phyloP scores from a whole-genome alignment of 1,140 invertebrate genomes.

The Euura saliciscinereae region DNA sequence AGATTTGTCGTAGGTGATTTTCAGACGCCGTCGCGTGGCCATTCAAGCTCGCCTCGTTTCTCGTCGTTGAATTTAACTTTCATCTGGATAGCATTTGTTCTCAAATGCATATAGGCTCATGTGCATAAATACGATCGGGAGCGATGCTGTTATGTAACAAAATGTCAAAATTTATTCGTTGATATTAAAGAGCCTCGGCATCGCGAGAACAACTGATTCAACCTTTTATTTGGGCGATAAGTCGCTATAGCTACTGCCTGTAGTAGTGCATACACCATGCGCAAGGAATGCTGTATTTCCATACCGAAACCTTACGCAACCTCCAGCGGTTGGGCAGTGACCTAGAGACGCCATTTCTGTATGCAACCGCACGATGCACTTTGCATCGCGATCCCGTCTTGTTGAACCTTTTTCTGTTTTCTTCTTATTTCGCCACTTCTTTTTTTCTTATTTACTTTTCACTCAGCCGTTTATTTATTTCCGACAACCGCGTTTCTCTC shows the following conservation, averaged over 20 bases:
- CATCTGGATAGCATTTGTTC: not conserved
- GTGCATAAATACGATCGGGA: not conserved
- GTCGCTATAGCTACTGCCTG: not conserved
- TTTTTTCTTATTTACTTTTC: not conserved
- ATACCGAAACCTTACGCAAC: conserved; percentile 49
- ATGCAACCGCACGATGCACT: conserved; percentile 9
- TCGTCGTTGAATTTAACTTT: not conserved
- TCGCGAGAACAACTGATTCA: not conserved
- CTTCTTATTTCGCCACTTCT: not conserved
- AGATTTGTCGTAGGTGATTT: not conserved
- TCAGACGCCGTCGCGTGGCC: not conserved
- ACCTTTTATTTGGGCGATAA: not conserved
- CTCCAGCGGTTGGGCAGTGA: conserved; percentile 44
- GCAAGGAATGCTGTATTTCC: conserved; percentile 48
- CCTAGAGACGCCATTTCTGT: conserved; percentile 38
- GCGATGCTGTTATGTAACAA: not conserved
- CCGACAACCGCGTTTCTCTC: not conserved
- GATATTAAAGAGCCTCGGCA: no score
- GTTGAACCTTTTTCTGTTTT: not conserved
- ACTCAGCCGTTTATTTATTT: not conserved
- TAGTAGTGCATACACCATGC: not conserved
- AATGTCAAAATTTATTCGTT: not conserved
- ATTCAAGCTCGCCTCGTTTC: not conserved
- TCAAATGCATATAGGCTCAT: not conserved
- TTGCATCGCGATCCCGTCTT: not conserved